A percentile compares a stretch with the other conserved stretches of the same genome.
Evolutionary conservation across 2,888 invertebrate genomes (phyloP).

Genomic region (Cheilosia scutellata): DNA sequence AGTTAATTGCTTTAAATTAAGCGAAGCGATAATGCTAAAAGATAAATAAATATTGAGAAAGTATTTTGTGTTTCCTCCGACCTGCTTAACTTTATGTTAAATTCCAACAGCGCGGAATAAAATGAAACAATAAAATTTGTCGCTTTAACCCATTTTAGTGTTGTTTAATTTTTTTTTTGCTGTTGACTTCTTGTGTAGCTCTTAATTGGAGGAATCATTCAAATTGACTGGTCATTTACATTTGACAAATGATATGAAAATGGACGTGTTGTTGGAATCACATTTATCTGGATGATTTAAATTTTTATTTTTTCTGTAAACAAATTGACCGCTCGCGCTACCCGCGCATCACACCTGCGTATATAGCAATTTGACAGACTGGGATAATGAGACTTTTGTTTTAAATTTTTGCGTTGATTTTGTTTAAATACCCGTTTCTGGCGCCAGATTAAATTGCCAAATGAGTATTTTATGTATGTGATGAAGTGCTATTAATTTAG

Average conservation of each 20-base stretch:
- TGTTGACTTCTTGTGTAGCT: constrained; percentile 36
- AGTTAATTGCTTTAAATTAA: constrained; percentile 75
- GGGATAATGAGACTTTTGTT: constrained; percentile 11
- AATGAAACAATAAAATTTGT: constrained; percentile 53
- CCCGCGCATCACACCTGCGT: constrained; percentile 1
- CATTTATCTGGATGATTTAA: neutral
- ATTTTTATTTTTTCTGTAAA: constrained; percentile 4
- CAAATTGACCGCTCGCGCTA: constrained; percentile 13
- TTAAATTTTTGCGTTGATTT: constrained; percentile 2
- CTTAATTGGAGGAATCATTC: constrained; percentile 67
- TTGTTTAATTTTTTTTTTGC: constrained; percentile 13
- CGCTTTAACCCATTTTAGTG: constrained; percentile 38
- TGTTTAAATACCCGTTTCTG: constrained; percentile 26
- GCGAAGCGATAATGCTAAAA: constrained; percentile 65
- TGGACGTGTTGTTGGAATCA: constrained; percentile 20
- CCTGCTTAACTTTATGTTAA: constrained; percentile 30
- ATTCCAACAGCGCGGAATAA: constrained; percentile 10
- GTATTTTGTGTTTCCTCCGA: constrained; percentile 33
- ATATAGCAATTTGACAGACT: neutral
- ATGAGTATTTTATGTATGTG: constrained; percentile 26
- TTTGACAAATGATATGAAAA: constrained; percentile 58
- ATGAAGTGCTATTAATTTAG: constrained; percentile 40
- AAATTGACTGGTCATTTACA: constrained; percentile 61
- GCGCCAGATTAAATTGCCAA: constrained; percentile 32
- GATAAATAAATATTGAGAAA: constrained; percentile 74